Evolutionary conservation across 1,140 invertebrate species (phyloP).

Genomic region (Trachelipus rathkii): DNA sequence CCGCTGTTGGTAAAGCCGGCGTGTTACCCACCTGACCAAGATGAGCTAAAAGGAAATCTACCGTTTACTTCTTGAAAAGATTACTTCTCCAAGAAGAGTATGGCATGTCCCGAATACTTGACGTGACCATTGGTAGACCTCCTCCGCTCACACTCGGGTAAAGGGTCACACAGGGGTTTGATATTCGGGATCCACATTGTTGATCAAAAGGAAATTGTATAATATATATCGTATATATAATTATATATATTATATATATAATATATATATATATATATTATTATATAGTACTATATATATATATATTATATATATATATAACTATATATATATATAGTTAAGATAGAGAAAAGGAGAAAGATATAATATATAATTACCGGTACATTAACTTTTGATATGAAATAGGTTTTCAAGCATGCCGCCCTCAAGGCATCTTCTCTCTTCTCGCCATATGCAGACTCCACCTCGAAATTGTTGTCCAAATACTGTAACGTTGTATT

Average conservation of each 20-base stretch:
- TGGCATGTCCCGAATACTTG: too few relatives aligned
- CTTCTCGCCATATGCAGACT: conserved; percentile 83
- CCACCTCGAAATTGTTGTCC: conserved; percentile 89
- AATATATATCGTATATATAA: neutral
- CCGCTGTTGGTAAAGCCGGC: too few relatives aligned
- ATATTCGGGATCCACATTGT: too few relatives aligned
- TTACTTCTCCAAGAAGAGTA: too few relatives aligned
- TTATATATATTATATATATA: conserved; percentile 11
- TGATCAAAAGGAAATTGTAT: too few relatives aligned
- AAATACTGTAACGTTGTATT: conserved; percentile 85
- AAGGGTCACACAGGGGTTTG: too few relatives aligned
- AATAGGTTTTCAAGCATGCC: conserved; percentile 84
- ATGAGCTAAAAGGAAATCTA: too few relatives aligned
- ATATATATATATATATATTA: neutral
- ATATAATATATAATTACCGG: conserved; percentile 53
- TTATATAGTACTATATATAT: neutral
- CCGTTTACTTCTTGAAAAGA: too few relatives aligned
- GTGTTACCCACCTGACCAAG: too few relatives aligned
- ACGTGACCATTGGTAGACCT: too few relatives aligned
- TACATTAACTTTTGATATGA: conserved; percentile 80
- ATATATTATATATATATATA: neutral
- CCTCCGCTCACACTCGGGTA: too few relatives aligned
- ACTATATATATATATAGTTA: neutral
- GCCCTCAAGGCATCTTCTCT: conserved; percentile 79
- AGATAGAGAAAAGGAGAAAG: too few relatives aligned